A percentile compares a stretch with the other conserved stretches of the same genome.
Evolutionary conservation across 2,888 invertebrate genomes (phyloP).

Genomic region (Pasiphila rectangulata): DNA sequence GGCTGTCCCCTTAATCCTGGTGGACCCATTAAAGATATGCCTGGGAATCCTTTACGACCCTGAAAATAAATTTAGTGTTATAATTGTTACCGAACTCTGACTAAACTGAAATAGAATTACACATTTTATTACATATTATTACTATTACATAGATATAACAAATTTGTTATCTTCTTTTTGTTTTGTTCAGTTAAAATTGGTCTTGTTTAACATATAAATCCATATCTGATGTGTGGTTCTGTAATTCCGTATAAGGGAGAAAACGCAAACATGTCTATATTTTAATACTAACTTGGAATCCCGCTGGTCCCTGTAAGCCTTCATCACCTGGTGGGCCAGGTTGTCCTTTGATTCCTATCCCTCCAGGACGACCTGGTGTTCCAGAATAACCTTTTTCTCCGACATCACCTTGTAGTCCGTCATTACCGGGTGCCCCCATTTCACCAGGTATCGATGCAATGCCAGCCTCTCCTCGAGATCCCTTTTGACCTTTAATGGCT

Average conservation of each 20-base stretch:
- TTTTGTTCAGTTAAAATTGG: no score
- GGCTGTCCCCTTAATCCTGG: slow-evolving; percentile 86
- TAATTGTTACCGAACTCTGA: no score
- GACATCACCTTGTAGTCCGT: slow-evolving; percentile 72
- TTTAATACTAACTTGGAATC: slow-evolving; percentile 66
- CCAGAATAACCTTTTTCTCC: slow-evolving; percentile 83
- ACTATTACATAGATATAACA: no score
- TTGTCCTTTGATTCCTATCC: slow-evolving; percentile 63
- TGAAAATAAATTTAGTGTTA: slow-evolving; percentile 38
- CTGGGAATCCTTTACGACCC: slow-evolving; percentile 69
- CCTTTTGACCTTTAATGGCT: slow-evolving; percentile 82
- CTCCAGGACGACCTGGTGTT: slow-evolving; percentile 73
- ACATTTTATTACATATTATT: no score
- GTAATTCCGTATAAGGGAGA: no score
- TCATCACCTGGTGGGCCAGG: slow-evolving; percentile 76
- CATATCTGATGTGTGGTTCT: no score
- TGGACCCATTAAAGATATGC: slow-evolving; percentile 79
- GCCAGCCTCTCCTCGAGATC: slow-evolving; percentile 72
- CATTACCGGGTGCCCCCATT: slow-evolving; percentile 59
- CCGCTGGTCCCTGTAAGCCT: slow-evolving; percentile 81
- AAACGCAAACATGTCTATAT: no score
- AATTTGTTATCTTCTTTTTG: no score
- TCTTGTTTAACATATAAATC: no score
- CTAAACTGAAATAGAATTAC: no score
- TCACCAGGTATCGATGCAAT: slow-evolving; percentile 65